These are phyloP conservation scores for Mastigias papua DNA, from an alignment of 30 jellyfish, hydroid and myxozoan species.

Conservation along the genomic window DNA sequence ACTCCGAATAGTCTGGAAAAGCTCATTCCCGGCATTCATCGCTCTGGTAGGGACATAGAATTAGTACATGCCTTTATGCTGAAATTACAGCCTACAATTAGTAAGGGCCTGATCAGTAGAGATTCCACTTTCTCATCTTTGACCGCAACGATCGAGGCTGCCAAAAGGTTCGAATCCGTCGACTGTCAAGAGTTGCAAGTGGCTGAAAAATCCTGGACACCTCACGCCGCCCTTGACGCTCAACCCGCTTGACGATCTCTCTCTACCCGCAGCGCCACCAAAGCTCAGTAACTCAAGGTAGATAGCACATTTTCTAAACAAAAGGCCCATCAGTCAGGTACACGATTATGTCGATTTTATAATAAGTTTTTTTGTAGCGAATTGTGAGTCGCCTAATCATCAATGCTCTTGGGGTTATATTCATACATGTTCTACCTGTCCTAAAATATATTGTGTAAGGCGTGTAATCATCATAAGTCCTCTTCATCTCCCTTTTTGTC, in stretches of 20 bases:
- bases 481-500: not conserved
- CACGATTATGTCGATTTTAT: not conserved
- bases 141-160: slow-evolving; percentile 33
- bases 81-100: slow-evolving; percentile 21
- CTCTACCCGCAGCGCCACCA: not conserved
- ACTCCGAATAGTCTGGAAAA: slow-evolving; percentile 21
- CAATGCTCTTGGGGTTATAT: not conserved
- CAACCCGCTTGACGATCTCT: not conserved
- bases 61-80: slow-evolving; percentile 22
- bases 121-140: slow-evolving; percentile 12
- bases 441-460: not conserved
- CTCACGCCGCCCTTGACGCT: not conserved
- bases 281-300: not conserved
- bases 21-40: slow-evolving; percentile 32
- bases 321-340: not conserved
- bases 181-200: not conserved
- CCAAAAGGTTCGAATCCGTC: slow-evolving; percentile 14
- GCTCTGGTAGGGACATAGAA: slow-evolving; percentile 19
- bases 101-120: slow-evolving; percentile 22
- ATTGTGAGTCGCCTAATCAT: not conserved
- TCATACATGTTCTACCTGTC: not conserved
- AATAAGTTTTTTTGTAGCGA: not conserved
- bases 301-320: not conserved
- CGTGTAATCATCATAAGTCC: not conserved
- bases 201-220: not conserved